Evolutionary conservation across 2,888 invertebrate species (phyloP).

Genomic region (Meiosimyza platycephala): DNA sequence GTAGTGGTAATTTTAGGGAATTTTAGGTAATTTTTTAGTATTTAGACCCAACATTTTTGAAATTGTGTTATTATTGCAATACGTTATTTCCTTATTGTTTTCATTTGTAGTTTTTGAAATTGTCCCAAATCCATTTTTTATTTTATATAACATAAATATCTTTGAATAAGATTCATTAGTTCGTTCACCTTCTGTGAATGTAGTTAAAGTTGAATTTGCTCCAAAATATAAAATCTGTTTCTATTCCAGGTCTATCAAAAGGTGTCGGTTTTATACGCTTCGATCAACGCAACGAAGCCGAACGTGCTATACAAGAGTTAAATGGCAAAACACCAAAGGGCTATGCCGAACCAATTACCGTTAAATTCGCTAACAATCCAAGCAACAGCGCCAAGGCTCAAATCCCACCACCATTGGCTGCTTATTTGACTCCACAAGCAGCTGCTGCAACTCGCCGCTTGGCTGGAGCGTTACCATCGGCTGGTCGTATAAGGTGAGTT

Average conservation of each 20-base stretch:
- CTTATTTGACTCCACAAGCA: slow-evolving; percentile 85
- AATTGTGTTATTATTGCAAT: background rate
- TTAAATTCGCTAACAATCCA: slow-evolving; percentile 95
- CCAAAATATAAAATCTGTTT: background rate
- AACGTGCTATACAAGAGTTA: slow-evolving; percentile 89
- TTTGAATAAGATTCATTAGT: background rate
- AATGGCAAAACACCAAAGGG: slow-evolving; percentile 92
- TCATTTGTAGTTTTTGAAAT: slow-evolving; percentile 45
- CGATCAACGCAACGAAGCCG: slow-evolving; percentile 92
- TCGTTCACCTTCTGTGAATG: too few species aligned
- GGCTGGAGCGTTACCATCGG: slow-evolving; percentile 78
- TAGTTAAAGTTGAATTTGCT: slow-evolving; percentile 15
- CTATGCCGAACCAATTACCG: slow-evolving; percentile 89
- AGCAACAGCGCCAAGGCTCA: slow-evolving; percentile 85
- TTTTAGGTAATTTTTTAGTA: background rate
- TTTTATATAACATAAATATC: too few species aligned
- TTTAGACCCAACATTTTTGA: slow-evolving; percentile 1
- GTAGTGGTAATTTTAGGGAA: too few species aligned
- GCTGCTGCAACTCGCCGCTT: slow-evolving; percentile 78
- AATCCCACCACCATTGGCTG: slow-evolving; percentile 81
- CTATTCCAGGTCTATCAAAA: slow-evolving; percentile 83
- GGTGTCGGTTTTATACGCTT: slow-evolving; percentile 95
- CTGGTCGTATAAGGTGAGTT: slow-evolving; percentile 82
- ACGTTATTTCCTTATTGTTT: slow-evolving; percentile 35
- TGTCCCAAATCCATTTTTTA: slow-evolving; percentile 41